Percentiles rank a stretch among this genome's conserved stretches.
Conservation (phyloP, 2,888 invertebrate genomes). For the Lasioglossum lativentre region DNA sequence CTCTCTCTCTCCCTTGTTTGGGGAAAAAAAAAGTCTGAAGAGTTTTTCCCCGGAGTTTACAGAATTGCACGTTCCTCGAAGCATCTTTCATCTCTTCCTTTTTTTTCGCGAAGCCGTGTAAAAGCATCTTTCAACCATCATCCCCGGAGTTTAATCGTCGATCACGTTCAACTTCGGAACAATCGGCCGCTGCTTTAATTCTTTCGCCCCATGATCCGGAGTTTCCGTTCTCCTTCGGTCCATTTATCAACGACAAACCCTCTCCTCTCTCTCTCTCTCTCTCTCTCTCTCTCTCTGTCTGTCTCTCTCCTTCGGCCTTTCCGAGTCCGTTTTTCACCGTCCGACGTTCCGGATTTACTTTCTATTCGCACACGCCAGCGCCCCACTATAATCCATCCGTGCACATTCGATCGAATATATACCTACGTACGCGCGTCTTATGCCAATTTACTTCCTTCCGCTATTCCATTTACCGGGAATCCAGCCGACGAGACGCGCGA, state of each 20-base stretch:
- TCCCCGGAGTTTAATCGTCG: conserved; percentile 3
- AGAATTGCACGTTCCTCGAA: neutral
- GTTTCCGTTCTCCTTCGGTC: neutral
- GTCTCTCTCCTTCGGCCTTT: neutral
- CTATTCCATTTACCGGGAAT: neutral
- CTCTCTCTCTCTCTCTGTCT: neutral
- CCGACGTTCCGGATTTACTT: conserved; percentile 28
- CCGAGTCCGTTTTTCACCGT: neutral
- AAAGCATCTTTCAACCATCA: conserved; percentile 8
- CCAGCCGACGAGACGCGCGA: neutral
- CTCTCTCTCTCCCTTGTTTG: too few species aligned
- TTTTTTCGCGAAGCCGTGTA: neutral
- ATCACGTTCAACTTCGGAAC: conserved; percentile 21
- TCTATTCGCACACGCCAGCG: conserved; percentile 11
- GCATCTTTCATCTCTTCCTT: neutral
- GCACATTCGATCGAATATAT: conserved; percentile 21
- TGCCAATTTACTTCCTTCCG: neutral
- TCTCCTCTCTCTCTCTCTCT: neutral
- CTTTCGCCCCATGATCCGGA: neutral
- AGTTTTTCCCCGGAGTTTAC: neutral
- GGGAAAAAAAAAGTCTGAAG: neutral
- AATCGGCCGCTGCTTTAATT: conserved; percentile 26
- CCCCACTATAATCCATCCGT: conserved; percentile 5
- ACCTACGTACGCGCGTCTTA: neutral
- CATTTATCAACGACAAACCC: conserved; percentile 33